A percentile compares a stretch with the other conserved stretches of the same genome.
Evolutionary conservation across 1,140 invertebrate species (phyloP).

Genomic region (Diprion similis): DNA sequence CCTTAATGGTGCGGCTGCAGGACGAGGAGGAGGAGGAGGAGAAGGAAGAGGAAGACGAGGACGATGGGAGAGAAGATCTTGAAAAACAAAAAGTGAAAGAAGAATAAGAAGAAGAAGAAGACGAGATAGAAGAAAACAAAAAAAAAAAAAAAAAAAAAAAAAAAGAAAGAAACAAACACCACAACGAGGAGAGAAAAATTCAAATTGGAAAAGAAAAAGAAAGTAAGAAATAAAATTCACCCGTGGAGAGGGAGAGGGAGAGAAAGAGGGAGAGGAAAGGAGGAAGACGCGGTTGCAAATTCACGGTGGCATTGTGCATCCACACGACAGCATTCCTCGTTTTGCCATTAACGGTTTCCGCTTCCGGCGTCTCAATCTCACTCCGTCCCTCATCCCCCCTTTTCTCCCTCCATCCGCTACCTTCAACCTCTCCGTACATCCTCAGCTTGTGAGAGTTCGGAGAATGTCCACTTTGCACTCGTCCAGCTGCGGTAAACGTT

Average conservation of each 20-base stretch:
- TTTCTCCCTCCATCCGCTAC: constrained; percentile 15
- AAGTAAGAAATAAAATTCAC: too few species aligned
- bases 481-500: constrained; percentile 27
- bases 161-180: background rate
- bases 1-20: background rate
- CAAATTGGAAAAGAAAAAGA: too few species aligned
- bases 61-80: background rate
- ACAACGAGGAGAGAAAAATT: too few species aligned
- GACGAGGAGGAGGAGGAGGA: background rate
- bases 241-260: constrained; percentile 25
- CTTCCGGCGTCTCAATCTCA: constrained; percentile 37
- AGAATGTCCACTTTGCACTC: constrained; percentile 16
- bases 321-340: constrained; percentile 20
- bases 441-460: background rate
- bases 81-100: background rate
- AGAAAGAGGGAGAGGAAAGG: background rate
- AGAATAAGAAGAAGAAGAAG: background rate
- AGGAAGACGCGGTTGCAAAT: constrained; percentile 35
- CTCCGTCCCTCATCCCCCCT: background rate
- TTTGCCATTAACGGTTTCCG: constrained; percentile 37
- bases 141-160: background rate
- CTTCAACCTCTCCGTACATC: constrained; percentile 19
- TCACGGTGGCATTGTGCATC: constrained; percentile 45
- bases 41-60: background rate
- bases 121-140: too few species aligned